Evolutionary conservation across 2,797 vertebrate genomes (phyloP).

Genomic region (Mastacembelus armatus): DNA sequence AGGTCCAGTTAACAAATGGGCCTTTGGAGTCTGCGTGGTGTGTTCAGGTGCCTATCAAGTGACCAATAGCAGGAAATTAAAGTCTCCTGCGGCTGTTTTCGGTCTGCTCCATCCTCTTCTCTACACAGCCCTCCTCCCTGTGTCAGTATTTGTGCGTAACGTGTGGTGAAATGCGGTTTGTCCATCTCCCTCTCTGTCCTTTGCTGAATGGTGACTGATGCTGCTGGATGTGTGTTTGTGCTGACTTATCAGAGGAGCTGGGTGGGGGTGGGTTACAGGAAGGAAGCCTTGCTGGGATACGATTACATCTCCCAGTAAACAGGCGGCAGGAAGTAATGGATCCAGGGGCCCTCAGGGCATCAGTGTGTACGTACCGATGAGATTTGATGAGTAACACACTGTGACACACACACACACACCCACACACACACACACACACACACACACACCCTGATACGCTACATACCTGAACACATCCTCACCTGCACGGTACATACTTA

Average conservation of each 20-base stretch:
- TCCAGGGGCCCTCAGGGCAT: slow-evolving; percentile 56
- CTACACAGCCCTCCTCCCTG: too few species aligned
- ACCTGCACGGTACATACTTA: not conserved
- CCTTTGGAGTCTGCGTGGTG: too few species aligned
- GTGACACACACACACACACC: not conserved
- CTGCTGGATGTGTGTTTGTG: slow-evolving; percentile 35
- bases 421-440: slow-evolving; percentile 1
- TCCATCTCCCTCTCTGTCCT: slow-evolving; percentile 30
- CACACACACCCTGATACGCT: not conserved
- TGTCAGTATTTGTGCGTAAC: too few species aligned
- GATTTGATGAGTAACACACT: too few species aligned
- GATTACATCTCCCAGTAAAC: slow-evolving; percentile 82
- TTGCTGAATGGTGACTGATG: slow-evolving; percentile 44
- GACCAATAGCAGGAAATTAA: too few species aligned
- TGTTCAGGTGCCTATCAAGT: too few species aligned
- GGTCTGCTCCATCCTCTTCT: not conserved
- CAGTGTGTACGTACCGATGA: slow-evolving; percentile 5
- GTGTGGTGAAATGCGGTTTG: too few species aligned
- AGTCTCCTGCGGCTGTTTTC: not conserved
- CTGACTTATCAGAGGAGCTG: slow-evolving; percentile 4
- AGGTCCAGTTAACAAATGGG: too few species aligned
- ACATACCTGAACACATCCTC: slow-evolving; percentile 26
- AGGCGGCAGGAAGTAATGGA: slow-evolving; percentile 75
- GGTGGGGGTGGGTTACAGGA: slow-evolving; percentile 60
- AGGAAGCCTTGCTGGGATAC: slow-evolving; percentile 79